phyloP scores from a whole-genome alignment of 2,888 invertebrate genomes.

The Microdon myrmicae region DNA sequence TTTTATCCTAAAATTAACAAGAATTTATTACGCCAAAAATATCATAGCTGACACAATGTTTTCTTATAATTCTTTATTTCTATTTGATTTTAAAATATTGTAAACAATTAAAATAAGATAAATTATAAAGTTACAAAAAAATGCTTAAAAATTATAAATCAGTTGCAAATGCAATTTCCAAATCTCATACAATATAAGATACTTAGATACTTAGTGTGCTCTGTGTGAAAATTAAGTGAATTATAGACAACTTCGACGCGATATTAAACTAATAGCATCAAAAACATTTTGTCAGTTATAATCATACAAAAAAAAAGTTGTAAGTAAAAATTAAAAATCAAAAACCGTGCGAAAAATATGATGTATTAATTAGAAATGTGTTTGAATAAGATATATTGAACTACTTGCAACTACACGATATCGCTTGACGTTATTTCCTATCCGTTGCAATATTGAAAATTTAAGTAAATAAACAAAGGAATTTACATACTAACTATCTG shows the following conservation, averaged over 20 bases:
- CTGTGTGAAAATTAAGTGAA: constrained; percentile 8
- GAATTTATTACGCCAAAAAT: constrained; percentile 56
- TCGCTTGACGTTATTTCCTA: constrained; percentile 51
- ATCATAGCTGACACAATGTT: constrained; percentile 68
- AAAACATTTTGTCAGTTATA: constrained; percentile 69
- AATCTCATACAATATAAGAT: constrained; percentile 34
- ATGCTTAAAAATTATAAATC: constrained; percentile 43
- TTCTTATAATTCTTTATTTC: constrained; percentile 57
- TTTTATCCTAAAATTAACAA: constrained; percentile 35
- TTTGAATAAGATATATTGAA: constrained; percentile 25
- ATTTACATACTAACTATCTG: constrained; percentile 41
- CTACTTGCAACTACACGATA: constrained; percentile 41
- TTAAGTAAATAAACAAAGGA: constrained; percentile 22
- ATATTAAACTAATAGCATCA: constrained; percentile 62
- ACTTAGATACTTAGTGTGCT: constrained; percentile 17
- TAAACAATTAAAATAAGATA: constrained; percentile 42
- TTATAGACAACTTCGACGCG: constrained; percentile 10
- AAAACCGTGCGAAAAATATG: constrained; percentile 1
- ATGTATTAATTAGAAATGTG: constrained; percentile 17
- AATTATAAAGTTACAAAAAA: constrained; percentile 38
- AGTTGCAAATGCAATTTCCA: constrained; percentile 50
- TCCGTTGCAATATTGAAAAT: constrained; percentile 46
- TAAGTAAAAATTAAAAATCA: background rate
- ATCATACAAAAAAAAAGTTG: constrained; percentile 20
- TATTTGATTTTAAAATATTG: constrained; percentile 55